phyloP scores from a whole-genome alignment of 2,888 invertebrate genomes.

The Brachyopa scutellaris region DNA sequence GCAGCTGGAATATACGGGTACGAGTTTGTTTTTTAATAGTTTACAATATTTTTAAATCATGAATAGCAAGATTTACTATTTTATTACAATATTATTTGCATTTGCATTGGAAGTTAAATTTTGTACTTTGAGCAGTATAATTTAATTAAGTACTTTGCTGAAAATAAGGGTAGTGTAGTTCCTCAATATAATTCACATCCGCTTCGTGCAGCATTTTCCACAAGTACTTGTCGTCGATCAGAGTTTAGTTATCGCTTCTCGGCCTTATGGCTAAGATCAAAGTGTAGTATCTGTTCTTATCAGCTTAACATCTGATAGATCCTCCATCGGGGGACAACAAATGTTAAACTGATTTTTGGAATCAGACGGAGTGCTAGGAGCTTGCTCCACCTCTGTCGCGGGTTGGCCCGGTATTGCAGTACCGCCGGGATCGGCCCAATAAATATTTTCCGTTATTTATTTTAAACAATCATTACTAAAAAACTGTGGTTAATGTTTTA shows the following conservation, averaged over 20 bases:
- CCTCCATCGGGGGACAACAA: conserved; percentile 83
- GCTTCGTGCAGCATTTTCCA: conserved; percentile 37
- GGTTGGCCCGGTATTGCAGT: conserved; percentile 86
- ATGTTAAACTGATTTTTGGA: conserved; percentile 83
- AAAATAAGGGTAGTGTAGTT: too few species aligned
- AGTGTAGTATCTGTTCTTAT: conserved; percentile 86
- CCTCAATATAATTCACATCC: neutral
- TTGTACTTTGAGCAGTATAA: too few species aligned
- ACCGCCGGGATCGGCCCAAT: conserved; percentile 83
- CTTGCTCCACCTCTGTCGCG: conserved; percentile 85
- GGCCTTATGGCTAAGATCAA: conserved; percentile 84
- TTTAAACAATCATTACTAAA: too few species aligned
- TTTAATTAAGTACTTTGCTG: too few species aligned
- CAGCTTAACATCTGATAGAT: conserved; percentile 87
- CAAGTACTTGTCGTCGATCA: neutral
- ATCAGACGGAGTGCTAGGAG: conserved; percentile 83
- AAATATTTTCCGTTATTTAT: too few species aligned
- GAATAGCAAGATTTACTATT: too few species aligned
- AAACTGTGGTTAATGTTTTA: too few species aligned
- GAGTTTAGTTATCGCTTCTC: conserved; percentile 80
- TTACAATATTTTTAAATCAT: too few species aligned
- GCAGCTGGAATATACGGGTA: too few species aligned
- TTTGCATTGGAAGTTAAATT: too few species aligned
- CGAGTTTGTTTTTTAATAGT: too few species aligned
- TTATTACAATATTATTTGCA: too few species aligned